phyloP scores from a whole-genome alignment of 2,113 vertebrate species.

The Actenoides hombroni region DNA sequence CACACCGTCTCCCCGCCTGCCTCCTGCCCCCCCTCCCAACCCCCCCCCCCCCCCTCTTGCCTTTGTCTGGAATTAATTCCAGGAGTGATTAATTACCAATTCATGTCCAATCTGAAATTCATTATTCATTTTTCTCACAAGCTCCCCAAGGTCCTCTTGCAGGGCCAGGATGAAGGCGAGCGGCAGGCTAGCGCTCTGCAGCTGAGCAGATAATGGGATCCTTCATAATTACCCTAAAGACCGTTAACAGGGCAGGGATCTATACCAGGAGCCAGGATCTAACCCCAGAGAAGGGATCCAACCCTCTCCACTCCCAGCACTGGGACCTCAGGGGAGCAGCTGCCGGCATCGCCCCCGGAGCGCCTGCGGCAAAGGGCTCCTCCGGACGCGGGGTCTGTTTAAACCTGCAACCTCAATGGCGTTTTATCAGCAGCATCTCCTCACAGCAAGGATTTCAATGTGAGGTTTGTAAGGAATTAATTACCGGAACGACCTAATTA shows the following conservation, averaged over 20 bases:
- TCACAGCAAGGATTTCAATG: not conserved
- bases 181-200: not conserved
- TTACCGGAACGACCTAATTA: conserved; percentile 59
- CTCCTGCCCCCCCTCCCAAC: not conserved
- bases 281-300: not conserved
- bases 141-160: conserved; percentile 55
- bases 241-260: conserved; percentile 56
- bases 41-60: not conserved
- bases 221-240: conserved; percentile 67
- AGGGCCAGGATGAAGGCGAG: conserved; percentile 38
- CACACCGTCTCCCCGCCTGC: not conserved
- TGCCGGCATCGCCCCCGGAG: not conserved
- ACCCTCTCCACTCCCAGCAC: not conserved
- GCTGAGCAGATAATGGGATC: conserved; percentile 67
- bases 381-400: fast-evolving
- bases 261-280: not conserved
- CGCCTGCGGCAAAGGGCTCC: not conserved
- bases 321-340: not conserved
- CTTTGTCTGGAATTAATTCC: conserved; percentile 71
- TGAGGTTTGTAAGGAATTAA: conserved; percentile 52
- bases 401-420: not conserved
- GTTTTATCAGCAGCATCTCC: not conserved
- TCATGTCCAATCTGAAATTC: conserved; percentile 69
- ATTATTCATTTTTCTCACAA: conserved; percentile 71
- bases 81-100: conserved; percentile 73